Percentiles rank a stretch among this genome's conserved stretches.
phyloP scores from a whole-genome alignment of 2,113 vertebrate genomes.

The Brachirus orientalis region DNA sequence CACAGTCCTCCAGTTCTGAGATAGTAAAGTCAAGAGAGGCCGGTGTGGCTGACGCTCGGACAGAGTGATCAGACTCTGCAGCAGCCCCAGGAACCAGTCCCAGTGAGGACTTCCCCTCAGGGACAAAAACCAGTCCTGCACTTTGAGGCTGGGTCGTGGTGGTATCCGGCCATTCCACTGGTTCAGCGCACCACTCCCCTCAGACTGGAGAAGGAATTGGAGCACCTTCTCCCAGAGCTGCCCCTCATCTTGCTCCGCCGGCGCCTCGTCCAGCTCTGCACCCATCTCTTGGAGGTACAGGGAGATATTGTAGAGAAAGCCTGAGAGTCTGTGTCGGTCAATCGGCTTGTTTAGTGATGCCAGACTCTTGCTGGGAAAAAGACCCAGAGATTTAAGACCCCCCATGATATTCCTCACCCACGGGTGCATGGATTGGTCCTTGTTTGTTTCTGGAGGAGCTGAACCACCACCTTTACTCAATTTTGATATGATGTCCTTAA shows the following conservation, averaged over 20 bases:
- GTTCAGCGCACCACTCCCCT: slow-evolving; percentile 63
- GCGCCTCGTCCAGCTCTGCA: slow-evolving; percentile 76
- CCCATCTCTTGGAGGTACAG: slow-evolving; percentile 86
- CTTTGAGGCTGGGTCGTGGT: slow-evolving; percentile 81
- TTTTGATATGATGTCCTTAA: slow-evolving; percentile 78
- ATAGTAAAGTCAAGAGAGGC: slow-evolving; percentile 80
- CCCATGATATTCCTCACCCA: slow-evolving; percentile 78
- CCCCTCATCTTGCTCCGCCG: slow-evolving; percentile 58
- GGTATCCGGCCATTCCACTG: slow-evolving; percentile 77
- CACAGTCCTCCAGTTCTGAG: slow-evolving; percentile 88
- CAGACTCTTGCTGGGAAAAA: slow-evolving; percentile 70
- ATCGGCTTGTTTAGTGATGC: slow-evolving; percentile 72
- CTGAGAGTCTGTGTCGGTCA: slow-evolving; percentile 80
- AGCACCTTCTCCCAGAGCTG: slow-evolving; percentile 83
- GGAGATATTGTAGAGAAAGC: slow-evolving; percentile 89
- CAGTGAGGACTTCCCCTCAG: slow-evolving; percentile 88
- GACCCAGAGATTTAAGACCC: slow-evolving; percentile 77
- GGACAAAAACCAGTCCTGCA: slow-evolving; percentile 88
- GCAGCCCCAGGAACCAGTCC: slow-evolving; percentile 85
- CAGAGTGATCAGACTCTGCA: slow-evolving; percentile 83
- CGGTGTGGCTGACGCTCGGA: slow-evolving; percentile 81
- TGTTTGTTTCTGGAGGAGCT: slow-evolving; percentile 43
- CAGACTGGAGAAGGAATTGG: slow-evolving; percentile 79
- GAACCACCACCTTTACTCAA: slow-evolving; percentile 65
- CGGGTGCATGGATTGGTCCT: slow-evolving; percentile 63